phyloP scores from a whole-genome alignment of 2,888 invertebrate species.

The Aleiodes testaceus region DNA sequence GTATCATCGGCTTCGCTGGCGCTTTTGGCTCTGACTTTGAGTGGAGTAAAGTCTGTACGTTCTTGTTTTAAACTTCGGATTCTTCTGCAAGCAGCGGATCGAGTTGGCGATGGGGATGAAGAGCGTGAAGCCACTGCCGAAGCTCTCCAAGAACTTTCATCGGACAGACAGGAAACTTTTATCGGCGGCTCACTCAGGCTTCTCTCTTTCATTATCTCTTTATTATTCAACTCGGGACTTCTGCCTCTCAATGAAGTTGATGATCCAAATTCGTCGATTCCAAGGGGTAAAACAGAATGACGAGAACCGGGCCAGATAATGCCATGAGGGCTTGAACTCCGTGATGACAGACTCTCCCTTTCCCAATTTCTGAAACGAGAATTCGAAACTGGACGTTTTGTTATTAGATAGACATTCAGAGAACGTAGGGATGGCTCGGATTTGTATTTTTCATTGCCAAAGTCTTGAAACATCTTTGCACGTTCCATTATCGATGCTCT shows the following conservation, averaged over 20 bases:
- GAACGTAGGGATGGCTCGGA: conserved; percentile 77
- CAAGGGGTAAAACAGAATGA: conserved; percentile 68
- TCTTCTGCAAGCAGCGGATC: conserved; percentile 80
- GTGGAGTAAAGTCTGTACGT: conserved; percentile 58
- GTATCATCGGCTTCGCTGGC: conserved; percentile 77
- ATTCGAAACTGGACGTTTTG: conserved; percentile 82
- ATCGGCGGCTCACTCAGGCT: conserved; percentile 80
- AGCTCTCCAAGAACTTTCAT: background rate
- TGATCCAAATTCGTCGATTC: conserved; percentile 69
- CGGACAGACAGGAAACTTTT: conserved; percentile 67
- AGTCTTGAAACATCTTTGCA: conserved; percentile 80
- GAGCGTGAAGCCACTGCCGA: conserved; percentile 64
- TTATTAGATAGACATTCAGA: conserved; percentile 79
- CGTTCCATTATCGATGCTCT: conserved; percentile 80
- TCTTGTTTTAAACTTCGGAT: conserved; percentile 75
- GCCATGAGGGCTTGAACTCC: conserved; percentile 77
- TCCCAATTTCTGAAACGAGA: conserved; percentile 83
- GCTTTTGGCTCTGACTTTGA: conserved; percentile 78
- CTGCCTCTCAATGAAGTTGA: conserved; percentile 62
- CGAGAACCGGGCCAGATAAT: conserved; percentile 79
- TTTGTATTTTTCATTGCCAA: conserved; percentile 68
- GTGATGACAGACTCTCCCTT: conserved; percentile 73
- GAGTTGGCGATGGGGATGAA: conserved; percentile 77
- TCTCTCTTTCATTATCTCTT: conserved; percentile 73
- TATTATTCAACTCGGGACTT: conserved; percentile 68